Percentiles rank a stretch among this genome's conserved stretches.
Conservation (phyloP, 2,797 vertebrate genomes). For the Brachyalestes nurse region DNA sequence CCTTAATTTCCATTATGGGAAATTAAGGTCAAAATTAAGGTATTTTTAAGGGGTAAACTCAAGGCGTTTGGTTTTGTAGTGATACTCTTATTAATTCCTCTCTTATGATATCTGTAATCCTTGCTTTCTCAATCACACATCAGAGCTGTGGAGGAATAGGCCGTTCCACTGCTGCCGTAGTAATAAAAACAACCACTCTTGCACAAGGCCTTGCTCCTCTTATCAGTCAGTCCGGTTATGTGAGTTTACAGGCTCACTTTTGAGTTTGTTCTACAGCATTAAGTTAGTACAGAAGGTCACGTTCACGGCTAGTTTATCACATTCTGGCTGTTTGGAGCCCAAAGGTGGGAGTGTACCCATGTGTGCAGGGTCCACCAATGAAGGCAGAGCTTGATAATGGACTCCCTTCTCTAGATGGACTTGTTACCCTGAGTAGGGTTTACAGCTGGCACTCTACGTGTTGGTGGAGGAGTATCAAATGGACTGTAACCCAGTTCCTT, state of each 20-base stretch:
- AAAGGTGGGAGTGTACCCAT: constrained; percentile 39
- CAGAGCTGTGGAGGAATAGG: background rate
- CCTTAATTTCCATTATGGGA: no score
- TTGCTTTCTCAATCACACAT: background rate
- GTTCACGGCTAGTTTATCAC: constrained; percentile 49
- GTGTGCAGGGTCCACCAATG: constrained; percentile 52
- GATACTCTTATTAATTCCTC: background rate
- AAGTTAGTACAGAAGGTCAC: constrained; percentile 41
- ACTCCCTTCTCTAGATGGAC: constrained; percentile 41
- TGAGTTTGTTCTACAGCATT: constrained; percentile 31
- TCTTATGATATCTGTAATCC: background rate
- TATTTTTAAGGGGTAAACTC: no score
- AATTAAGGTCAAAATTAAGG: no score
- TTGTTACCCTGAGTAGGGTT: constrained; percentile 47
- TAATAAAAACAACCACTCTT: constrained; percentile 8
- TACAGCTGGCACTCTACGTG: constrained; percentile 19
- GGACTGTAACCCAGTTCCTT: constrained; percentile 22
- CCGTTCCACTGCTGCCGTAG: background rate
- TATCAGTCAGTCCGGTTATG: constrained; percentile 17
- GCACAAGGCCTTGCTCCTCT: background rate
- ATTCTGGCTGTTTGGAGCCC: constrained; percentile 30
- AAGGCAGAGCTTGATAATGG: constrained; percentile 38
- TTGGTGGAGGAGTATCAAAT: constrained; percentile 10
- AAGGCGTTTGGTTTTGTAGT: no score
- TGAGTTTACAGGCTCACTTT: constrained; percentile 10